Base-by-base conservation (phyloP, 2,888 invertebrate genomes). In the Bimastos eiseni region DNA sequence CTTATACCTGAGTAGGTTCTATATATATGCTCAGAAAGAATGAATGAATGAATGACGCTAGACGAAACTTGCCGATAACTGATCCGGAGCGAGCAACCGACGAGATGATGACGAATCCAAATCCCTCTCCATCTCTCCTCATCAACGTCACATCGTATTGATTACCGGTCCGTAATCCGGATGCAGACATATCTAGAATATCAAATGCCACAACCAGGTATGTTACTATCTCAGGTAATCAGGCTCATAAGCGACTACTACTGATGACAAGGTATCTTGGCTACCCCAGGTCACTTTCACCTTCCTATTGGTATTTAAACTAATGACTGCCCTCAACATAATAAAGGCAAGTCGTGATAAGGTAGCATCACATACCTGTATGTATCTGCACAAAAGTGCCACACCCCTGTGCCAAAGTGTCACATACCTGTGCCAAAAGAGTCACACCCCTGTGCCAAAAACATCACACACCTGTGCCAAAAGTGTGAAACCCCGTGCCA, bases 71-170 rank as follows among this genome's bases (percentile, higher is more conserved):
- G 94, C 95, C 95, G 93, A 95, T 94, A 91, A 94, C 93, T 88
- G 94, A 94, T 89, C 95, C 95, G 15, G 94, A 93, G 91, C 94
- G 94, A 44, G 94, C 94, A 89, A 95, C 94, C 15, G 95, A 95
- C 0, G 99, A 98, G 93, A 99, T 99, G 93, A 99, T 98, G 89
- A 99, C 99, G 95, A 99, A 99, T 24, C 99, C 99, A 95, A 99
- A 99, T 11, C 99, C 99, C 95, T 99, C 99, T 92, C 97, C 97
- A 94, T 98, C 98, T 94, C 97, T 97, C 90, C 98, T 96, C 92
- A 97, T 97, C 1, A 99, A 97, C 1, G 97, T 97, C 11, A 99
- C 98, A 95, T 99, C 98, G 94, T 98, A 55, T 36, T 37, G 89
- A 30, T 49, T 2, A 86, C 36, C 86, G 11, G 36, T 33, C 24